phyloP scores from a whole-genome alignment of 2,888 invertebrate genomes.

The Criorhina ranunculi region DNA sequence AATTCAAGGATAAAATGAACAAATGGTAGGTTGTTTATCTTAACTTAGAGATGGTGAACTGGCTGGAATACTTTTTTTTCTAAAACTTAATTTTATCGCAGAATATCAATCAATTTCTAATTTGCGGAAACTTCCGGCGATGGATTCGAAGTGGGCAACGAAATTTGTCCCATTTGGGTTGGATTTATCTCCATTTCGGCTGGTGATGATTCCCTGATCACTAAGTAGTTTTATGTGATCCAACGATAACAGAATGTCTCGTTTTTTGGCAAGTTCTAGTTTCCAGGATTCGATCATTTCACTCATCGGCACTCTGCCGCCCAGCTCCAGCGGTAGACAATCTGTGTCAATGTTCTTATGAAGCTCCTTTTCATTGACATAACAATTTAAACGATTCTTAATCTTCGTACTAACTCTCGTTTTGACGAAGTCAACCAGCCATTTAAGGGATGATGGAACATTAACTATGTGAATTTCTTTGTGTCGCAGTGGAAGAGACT shows the following conservation, averaged over 20 bases:
- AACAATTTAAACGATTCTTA: constrained; percentile 88
- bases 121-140: constrained; percentile 89
- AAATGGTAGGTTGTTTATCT: constrained; percentile 51
- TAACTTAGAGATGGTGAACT: constrained; percentile 62
- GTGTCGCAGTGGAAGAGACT: constrained; percentile 92
- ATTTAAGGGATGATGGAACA: constrained; percentile 89
- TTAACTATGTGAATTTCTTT: constrained; percentile 91
- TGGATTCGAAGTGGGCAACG: constrained; percentile 82
- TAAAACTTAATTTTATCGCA: constrained; percentile 39
- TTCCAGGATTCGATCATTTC: constrained; percentile 90
- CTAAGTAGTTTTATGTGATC: constrained; percentile 89
- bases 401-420: constrained; percentile 90
- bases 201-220: constrained; percentile 86
- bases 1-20: constrained; percentile 36
- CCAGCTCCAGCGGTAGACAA: constrained; percentile 90
- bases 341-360: constrained; percentile 86
- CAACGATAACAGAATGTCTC: constrained; percentile 86
- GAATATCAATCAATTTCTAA: constrained; percentile 87
- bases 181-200: constrained; percentile 81
- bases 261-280: constrained; percentile 86
- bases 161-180: constrained; percentile 81
- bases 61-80: constrained; percentile 55
- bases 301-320: constrained; percentile 88
- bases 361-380: constrained; percentile 87
- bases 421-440: constrained; percentile 90